These are phyloP conservation scores for Castor canadensis DNA, from an alignment of 2,113 vertebrate genomes.

Conservation along the genomic window DNA sequence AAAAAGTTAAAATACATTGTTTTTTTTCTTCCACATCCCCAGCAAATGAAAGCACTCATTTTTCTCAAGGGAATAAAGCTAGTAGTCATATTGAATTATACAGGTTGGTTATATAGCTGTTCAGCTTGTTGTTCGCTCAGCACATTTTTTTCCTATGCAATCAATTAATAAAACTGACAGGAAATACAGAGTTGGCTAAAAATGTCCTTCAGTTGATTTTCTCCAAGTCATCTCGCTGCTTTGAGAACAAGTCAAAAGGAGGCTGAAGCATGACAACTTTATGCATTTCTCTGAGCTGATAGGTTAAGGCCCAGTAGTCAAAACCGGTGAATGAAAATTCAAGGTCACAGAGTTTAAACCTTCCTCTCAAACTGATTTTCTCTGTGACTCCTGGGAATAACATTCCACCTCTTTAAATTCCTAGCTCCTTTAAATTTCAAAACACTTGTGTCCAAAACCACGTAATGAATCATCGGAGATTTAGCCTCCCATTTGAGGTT, in stretches of 20 bases:
- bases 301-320: conserved; percentile 11
- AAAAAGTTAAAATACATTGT: conserved; percentile 30
- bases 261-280: background rate
- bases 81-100: background rate
- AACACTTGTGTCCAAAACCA: conserved; percentile 42
- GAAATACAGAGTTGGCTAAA: conserved; percentile 10
- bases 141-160: background rate
- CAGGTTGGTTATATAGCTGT: background rate
- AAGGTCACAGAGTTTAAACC: conserved; percentile 42
- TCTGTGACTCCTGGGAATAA: background rate
- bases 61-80: background rate
- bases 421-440: conserved; percentile 12
- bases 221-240: background rate
- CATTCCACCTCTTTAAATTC: conserved; percentile 17
- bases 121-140: conserved; percentile 24
- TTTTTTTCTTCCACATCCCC: background rate
- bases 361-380: background rate
- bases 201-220: conserved; percentile 11
- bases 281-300: background rate
- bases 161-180: conserved; percentile 65
- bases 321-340: conserved; percentile 19
- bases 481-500: background rate
- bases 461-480: conserved; percentile 38
- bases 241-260: background rate
- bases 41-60: conserved; percentile 26